Conservation (phyloP, 2,113 vertebrate genomes). For the Ailurus styani region DNA sequence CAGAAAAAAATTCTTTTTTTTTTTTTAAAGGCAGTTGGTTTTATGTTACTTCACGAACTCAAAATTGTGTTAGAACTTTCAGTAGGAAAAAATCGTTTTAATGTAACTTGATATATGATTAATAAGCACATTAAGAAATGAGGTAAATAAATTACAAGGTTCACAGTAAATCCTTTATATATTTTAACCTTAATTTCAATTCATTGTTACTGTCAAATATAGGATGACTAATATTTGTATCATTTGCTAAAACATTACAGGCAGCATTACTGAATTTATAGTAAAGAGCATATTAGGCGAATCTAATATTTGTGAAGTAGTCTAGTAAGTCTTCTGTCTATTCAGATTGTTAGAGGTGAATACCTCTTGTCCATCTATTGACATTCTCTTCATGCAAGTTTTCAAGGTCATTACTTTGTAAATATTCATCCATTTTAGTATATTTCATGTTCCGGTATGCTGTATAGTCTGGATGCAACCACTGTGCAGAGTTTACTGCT, state of each 20-base stretch:
- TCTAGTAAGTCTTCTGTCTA: not conserved
- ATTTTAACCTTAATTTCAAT: not conserved
- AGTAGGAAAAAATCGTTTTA: constrained; percentile 41
- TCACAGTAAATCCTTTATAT: constrained; percentile 7
- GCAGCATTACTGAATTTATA: not conserved
- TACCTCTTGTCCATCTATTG: not conserved
- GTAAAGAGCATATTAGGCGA: not conserved
- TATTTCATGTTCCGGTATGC: constrained; percentile 73
- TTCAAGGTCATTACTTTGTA: constrained; percentile 69
- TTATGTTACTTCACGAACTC: constrained; percentile 29
- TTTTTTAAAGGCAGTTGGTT: constrained; percentile 41
- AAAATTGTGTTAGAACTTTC: constrained; percentile 32
- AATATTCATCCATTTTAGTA: constrained; percentile 54
- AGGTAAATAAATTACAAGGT: constrained; percentile 7
- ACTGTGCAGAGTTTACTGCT: constrained; percentile 83
- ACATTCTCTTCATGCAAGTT: constrained; percentile 60
- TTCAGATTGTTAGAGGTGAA: not conserved
- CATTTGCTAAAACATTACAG: constrained; percentile 21
- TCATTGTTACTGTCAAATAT: not conserved
- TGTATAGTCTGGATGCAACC: constrained; percentile 91
- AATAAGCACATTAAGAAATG: constrained; percentile 18
- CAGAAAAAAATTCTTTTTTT: not conserved
- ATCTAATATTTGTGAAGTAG: not conserved
- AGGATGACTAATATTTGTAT: constrained; percentile 17
- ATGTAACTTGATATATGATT: constrained; percentile 15